phyloP scores from a whole-genome alignment of 2,888 invertebrate genomes.

The Eristalis tenax region DNA sequence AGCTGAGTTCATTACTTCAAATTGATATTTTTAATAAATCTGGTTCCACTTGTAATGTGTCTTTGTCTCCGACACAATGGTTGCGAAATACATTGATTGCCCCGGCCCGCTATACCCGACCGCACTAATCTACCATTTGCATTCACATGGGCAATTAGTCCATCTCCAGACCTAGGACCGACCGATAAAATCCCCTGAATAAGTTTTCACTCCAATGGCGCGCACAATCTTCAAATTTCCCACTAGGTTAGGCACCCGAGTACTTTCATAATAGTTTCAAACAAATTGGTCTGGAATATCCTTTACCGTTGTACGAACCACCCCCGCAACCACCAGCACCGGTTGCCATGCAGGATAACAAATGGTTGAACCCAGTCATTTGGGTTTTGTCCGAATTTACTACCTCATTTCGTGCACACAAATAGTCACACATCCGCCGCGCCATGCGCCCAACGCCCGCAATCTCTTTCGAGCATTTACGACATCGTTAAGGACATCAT shows the following conservation, averaged over 20 bases:
- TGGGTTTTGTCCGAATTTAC: slow-evolving; percentile 28
- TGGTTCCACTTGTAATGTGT: too few relatives aligned
- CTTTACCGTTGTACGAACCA: slow-evolving; percentile 30
- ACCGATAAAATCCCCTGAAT: slow-evolving; percentile 43
- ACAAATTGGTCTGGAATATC: slow-evolving; percentile 67
- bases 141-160: slow-evolving; percentile 43
- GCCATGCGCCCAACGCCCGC: not conserved
- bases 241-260: slow-evolving; percentile 65
- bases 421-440: not conserved
- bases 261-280: slow-evolving; percentile 68
- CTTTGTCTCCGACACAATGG: not conserved
- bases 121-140: too few relatives aligned
- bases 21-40: too few relatives aligned
- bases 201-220: slow-evolving; percentile 62
- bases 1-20: too few relatives aligned
- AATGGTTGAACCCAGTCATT: slow-evolving; percentile 25
- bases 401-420: slow-evolving; percentile 23
- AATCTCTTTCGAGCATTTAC: slow-evolving; percentile 32
- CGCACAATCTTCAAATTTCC: slow-evolving; percentile 69
- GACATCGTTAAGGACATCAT: slow-evolving; percentile 54
- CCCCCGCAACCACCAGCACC: not conserved
- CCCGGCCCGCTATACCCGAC: too few relatives aligned
- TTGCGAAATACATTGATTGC: not conserved
- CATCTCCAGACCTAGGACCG: slow-evolving; percentile 12
- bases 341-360: not conserved